Evolutionary conservation across 2,113 vertebrate genomes (phyloP).

Genomic region (Amazona vittata): DNA sequence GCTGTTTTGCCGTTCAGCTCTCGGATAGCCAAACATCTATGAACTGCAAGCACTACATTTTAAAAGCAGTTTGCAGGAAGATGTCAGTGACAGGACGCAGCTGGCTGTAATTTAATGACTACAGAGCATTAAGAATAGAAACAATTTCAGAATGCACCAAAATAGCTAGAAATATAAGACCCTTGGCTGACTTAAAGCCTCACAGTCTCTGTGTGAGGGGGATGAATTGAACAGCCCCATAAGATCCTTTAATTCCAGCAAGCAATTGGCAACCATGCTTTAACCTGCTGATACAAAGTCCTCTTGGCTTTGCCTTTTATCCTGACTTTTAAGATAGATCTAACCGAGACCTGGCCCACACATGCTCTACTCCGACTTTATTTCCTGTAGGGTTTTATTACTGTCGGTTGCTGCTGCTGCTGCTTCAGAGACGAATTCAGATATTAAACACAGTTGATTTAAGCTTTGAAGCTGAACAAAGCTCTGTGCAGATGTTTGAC

Average conservation of each 20-base stretch:
- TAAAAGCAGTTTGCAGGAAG: not conserved
- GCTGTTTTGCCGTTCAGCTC: not conserved
- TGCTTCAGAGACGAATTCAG: conserved; percentile 45
- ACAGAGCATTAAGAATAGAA: conserved; percentile 36
- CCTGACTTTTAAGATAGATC: not conserved
- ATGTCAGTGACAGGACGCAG: conserved; percentile 21
- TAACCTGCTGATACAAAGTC: conserved; percentile 4
- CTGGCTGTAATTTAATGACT: conserved; percentile 55
- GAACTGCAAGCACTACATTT: not conserved
- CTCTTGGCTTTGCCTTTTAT: conserved; percentile 31
- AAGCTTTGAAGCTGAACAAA: conserved; percentile 48
- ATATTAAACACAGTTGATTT: conserved; percentile 10
- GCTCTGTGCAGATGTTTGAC: conserved; percentile 19
- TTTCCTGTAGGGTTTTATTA: conserved; percentile 42
- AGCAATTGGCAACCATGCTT: not conserved
- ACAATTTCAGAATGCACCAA: conserved; percentile 34
- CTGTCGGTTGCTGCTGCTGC: not conserved
- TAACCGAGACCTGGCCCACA: conserved; percentile 47
- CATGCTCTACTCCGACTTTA: not conserved
- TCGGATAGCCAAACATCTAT: not conserved
- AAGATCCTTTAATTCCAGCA: not conserved
- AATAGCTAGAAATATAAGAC: conserved; percentile 34
- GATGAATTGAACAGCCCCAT: not conserved
- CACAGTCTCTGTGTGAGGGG: not conserved
- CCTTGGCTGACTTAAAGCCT: conserved; percentile 25